A percentile compares a stretch with the other conserved stretches of the same genome.
Evolutionary conservation across 2,113 vertebrate genomes (phyloP).

Genomic region (Saccopteryx leptura): DNA sequence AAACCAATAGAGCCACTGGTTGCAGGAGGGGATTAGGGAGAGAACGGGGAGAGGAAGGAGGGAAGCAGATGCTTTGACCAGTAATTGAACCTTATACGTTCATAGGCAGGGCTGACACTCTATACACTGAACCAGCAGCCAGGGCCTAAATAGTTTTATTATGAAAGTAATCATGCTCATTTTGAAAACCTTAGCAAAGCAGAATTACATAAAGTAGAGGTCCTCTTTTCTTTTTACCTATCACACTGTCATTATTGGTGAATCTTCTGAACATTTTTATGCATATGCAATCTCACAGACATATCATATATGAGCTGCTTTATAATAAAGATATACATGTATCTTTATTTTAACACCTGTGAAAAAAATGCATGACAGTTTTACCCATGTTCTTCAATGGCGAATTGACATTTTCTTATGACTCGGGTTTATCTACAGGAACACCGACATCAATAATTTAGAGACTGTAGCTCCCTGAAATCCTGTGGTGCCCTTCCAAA

Average conservation of each 20-base stretch:
- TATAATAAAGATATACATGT: neutral
- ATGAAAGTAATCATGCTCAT: neutral
- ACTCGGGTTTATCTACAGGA: neutral
- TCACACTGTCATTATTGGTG: neutral
- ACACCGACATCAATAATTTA: neutral
- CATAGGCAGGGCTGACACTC: too few relatives aligned
- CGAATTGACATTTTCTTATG: neutral
- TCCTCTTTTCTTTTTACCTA: neutral
- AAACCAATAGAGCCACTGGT: too few relatives aligned
- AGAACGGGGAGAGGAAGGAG: too few relatives aligned
- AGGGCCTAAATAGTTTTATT: neutral
- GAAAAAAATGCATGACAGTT: neutral
- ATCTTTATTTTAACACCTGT: neutral
- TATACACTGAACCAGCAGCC: too few relatives aligned
- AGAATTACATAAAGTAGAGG: neutral
- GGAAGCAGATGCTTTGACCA: too few relatives aligned
- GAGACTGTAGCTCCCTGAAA: neutral
- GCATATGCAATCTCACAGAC: neutral
- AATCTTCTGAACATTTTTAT: neutral
- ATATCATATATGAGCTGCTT: neutral
- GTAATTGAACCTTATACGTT: too few relatives aligned
- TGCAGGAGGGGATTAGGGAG: too few relatives aligned
- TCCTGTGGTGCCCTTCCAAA: neutral
- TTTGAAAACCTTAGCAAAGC: slow-evolving; percentile 10
- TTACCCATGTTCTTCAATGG: neutral